phyloP scores from a whole-genome alignment of 2,113 vertebrate genomes.

The Camelus dromedarius region DNA sequence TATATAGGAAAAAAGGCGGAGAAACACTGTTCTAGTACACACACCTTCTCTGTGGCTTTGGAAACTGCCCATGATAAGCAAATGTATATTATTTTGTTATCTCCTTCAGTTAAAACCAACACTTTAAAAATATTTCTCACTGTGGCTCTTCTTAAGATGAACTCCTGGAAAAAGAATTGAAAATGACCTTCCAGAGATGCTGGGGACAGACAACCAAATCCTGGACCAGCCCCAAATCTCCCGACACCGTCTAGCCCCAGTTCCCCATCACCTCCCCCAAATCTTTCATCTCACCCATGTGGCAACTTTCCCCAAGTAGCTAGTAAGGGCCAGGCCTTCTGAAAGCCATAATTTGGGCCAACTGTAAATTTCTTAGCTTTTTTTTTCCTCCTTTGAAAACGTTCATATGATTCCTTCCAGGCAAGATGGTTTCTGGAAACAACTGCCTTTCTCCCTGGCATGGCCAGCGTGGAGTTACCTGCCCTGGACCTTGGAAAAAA shows the following conservation, averaged over 20 bases:
- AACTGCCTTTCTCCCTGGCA: not conserved
- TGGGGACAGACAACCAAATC: not conserved
- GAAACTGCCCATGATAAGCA: not conserved
- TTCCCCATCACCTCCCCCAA: not conserved
- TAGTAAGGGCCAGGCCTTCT: not conserved
- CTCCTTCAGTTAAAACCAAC: not conserved
- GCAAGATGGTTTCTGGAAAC: not conserved
- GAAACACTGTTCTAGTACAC: not conserved
- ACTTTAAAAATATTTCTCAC: not conserved
- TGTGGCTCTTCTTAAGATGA: not conserved
- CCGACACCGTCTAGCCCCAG: no score
- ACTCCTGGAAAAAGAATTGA: not conserved
- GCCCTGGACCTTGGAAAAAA: not conserved
- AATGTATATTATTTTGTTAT: not conserved
- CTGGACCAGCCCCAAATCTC: not conserved
- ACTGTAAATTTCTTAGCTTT: not conserved
- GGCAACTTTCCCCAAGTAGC: not conserved
- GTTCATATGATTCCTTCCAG: not conserved
- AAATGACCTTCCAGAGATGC: not conserved
- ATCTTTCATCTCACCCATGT: not conserved
- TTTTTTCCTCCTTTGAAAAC: not conserved
- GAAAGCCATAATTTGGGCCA: not conserved
- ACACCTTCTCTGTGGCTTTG: not conserved
- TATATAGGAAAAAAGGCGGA: not conserved
- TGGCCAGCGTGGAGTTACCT: not conserved